These are phyloP conservation scores for Pocillopora grandis DNA, from an alignment of 92 coral and sea anemone species.

Conservation along the genomic window DNA sequence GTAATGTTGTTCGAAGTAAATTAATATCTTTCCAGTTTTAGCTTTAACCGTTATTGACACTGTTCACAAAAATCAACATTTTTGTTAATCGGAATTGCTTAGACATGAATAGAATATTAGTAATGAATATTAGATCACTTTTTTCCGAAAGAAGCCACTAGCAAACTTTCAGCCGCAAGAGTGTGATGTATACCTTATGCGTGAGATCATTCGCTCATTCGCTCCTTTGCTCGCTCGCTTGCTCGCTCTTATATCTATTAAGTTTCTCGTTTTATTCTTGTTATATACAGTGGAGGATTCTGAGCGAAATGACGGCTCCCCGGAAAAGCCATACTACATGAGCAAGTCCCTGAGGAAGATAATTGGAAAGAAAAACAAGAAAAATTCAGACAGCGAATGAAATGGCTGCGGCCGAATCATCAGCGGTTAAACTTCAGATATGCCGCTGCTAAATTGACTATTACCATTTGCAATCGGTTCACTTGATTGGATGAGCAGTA, in stretches of 20 bases:
- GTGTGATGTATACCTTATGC: too few species aligned
- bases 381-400: slow-evolving; percentile 61
- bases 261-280: not conserved
- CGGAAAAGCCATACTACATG: slow-evolving; percentile 96
- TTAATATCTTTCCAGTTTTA: too few species aligned
- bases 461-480: not conserved
- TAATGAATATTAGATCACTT: too few species aligned
- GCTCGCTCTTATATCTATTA: not conserved
- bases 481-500: too few species aligned
- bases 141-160: too few species aligned
- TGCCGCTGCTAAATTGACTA: not conserved
- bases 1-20: too few species aligned
- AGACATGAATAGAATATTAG: too few species aligned
- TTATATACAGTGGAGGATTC: slow-evolving; percentile 86
- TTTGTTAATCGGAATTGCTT: too few species aligned
- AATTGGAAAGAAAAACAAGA: slow-evolving; percentile 91
- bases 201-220: too few species aligned
- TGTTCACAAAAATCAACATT: too few species aligned
- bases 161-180: too few species aligned
- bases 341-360: slow-evolving; percentile 81
- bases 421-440: not conserved
- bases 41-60: too few species aligned
- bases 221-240: not conserved
- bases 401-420: not conserved
- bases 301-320: slow-evolving; percentile 95